Conservation (phyloP, 2,113 vertebrate genomes). For the Trachemys scripta region DNA sequence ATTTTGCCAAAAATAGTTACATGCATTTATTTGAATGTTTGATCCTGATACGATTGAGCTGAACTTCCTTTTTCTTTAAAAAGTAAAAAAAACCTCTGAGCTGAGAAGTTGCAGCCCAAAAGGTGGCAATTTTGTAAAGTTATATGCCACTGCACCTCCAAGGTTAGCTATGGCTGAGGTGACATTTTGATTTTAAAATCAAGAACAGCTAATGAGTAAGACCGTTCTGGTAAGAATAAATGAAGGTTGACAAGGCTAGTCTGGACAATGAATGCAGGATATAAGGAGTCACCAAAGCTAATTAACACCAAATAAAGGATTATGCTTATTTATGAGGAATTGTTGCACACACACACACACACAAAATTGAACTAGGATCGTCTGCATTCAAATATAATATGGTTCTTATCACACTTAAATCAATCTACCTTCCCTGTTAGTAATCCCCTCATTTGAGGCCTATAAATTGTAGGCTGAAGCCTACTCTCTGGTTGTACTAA, state of each 20-base stretch:
- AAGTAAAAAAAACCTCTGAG: neutral
- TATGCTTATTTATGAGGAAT: neutral
- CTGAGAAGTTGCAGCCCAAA: neutral
- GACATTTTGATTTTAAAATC: too few relatives aligned
- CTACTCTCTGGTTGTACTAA: neutral
- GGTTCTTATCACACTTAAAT: neutral
- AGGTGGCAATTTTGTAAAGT: neutral
- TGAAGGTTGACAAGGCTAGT: too few relatives aligned
- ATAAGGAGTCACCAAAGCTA: neutral
- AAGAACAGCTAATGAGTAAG: too few relatives aligned
- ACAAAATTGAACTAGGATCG: neutral
- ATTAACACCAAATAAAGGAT: neutral
- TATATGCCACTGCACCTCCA: too few relatives aligned
- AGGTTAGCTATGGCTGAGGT: too few relatives aligned
- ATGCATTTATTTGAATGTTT: neutral
- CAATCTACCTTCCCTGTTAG: neutral
- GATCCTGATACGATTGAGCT: neutral
- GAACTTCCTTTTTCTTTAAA: too few relatives aligned
- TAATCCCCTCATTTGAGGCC: neutral
- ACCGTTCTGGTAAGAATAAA: too few relatives aligned
- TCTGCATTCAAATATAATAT: neutral
- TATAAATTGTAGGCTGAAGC: neutral
- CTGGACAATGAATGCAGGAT: neutral
- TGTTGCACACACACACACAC: accelerated
- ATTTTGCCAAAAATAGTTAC: neutral